Evolutionary conservation across 2,888 invertebrate species (phyloP), one percentile per base, ranked within the genome.

Genomic region (Dicycla oo): DNA sequence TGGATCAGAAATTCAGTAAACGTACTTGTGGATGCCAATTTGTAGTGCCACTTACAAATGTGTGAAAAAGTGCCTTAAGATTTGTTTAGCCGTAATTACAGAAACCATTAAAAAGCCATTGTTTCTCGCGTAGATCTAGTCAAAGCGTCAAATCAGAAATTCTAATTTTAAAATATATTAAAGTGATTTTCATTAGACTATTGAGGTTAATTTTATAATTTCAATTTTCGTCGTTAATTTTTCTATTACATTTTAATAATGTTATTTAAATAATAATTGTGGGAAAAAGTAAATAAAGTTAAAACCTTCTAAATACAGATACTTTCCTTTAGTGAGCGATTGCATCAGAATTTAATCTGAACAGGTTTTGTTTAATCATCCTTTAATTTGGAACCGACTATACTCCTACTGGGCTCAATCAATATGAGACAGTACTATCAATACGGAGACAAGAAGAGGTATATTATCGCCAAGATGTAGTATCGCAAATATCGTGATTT

Each of bases 401-500:
- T n/a, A n/a, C n/a, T n/a, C n/a, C n/a, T n/a, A n/a, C n/a, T n/a
- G n/a, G n/a, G n/a, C n/a, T n/a, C n/a, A n/a, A n/a, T n/a, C n/a
- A n/a, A n/a, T n/a, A 26, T 56, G 51, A n/a, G 43, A 43, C 51
- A 51, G 30, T 23, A 18, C n/a, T 30, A 8, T 38, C 13, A 56
- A 26, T 69, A 20, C 18, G 4, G 40, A 30, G 15, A 49, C 0
- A 40, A 45, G 30, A 45, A 20, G 4, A 40, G 18, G 18, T 20
- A 53, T 7, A 56, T 45, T 70, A 77, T 77, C 30, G 60, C 70
- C n/a, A 45, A 79, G 15, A 68, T 83, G 38, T 66, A 68, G 63
- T 69, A 63, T 57, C 30, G 54, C 10, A 23, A 56, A 23, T 80
- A 60, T 80, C 80, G 81, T 83, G 83, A 26, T 34, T 47, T 54